Evolutionary conservation across 2,797 vertebrate species (phyloP).

Genomic region (Hydrophis major): DNA sequence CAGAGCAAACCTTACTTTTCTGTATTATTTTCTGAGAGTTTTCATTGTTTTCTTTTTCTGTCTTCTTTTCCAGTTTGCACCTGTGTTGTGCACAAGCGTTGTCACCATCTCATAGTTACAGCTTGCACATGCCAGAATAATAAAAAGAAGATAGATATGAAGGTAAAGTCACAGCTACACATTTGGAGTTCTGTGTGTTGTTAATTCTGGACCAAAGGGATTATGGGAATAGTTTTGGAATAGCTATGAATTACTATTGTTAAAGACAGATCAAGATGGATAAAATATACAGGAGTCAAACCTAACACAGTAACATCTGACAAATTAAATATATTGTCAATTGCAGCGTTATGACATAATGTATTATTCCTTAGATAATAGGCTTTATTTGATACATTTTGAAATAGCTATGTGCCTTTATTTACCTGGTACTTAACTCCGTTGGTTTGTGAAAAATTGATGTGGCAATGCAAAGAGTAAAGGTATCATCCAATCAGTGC

Average conservation of each 20-base stretch:
- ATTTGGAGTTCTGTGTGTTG: not conserved
- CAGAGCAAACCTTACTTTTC: not conserved
- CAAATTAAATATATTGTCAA: not conserved
- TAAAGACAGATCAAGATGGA: not conserved
- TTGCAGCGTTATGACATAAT: not conserved
- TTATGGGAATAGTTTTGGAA: not conserved
- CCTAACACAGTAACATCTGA: not conserved
- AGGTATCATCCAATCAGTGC: not conserved
- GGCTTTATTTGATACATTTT: not conserved
- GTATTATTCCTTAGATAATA: not conserved
- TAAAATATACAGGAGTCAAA: not conserved
- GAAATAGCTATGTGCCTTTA: not conserved
- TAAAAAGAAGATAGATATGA: conserved; percentile 78
- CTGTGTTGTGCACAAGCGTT: conserved; percentile 97
- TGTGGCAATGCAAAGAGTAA: not conserved
- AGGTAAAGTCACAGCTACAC: conserved; percentile 59
- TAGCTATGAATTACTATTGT: not conserved
- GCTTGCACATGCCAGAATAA: conserved; percentile 93
- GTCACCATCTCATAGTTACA: conserved; percentile 92
- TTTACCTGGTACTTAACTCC: not conserved
- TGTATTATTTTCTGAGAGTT: conserved; percentile 4
- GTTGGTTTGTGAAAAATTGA: not conserved
- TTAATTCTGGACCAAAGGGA: not conserved
- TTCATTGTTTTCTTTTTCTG: not conserved
- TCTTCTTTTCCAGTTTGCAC: conserved; percentile 85